Conservation (phyloP, 2,113 vertebrate species). For the Upupa epops region DNA sequence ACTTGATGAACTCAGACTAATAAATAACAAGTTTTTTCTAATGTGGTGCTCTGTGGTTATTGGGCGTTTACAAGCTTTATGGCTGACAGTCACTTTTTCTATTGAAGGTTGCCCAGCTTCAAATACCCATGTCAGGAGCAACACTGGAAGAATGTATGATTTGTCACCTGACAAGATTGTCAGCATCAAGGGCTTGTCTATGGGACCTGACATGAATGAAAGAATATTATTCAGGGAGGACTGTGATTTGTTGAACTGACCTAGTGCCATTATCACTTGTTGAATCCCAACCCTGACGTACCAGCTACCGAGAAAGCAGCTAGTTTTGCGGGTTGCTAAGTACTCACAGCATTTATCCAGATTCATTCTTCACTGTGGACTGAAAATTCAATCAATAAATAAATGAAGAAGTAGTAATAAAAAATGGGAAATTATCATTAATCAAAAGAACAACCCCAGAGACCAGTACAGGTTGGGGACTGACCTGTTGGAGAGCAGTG, state of each 20-base stretch:
- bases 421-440: background rate
- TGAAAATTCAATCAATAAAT: background rate
- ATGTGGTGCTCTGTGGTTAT: background rate
- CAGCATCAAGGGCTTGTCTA: background rate
- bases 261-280: background rate
- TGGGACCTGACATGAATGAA: background rate
- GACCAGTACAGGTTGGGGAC: too few relatives aligned
- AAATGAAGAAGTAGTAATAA: background rate
- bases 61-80: background rate
- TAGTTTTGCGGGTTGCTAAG: background rate
- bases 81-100: background rate
- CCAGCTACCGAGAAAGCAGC: background rate
- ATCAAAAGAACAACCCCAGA: too few relatives aligned
- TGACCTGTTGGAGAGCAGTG: too few relatives aligned
- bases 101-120: background rate
- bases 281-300: background rate
- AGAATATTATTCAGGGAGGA: background rate
- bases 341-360: background rate
- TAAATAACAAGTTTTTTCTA: background rate
- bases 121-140: background rate
- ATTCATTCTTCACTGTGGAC: background rate
- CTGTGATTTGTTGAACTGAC: background rate
- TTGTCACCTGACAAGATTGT: conserved; percentile 1
- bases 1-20: background rate
- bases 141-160: background rate